phyloP scores from a whole-genome alignment of 2,797 vertebrate species.

The Picus viridis region DNA sequence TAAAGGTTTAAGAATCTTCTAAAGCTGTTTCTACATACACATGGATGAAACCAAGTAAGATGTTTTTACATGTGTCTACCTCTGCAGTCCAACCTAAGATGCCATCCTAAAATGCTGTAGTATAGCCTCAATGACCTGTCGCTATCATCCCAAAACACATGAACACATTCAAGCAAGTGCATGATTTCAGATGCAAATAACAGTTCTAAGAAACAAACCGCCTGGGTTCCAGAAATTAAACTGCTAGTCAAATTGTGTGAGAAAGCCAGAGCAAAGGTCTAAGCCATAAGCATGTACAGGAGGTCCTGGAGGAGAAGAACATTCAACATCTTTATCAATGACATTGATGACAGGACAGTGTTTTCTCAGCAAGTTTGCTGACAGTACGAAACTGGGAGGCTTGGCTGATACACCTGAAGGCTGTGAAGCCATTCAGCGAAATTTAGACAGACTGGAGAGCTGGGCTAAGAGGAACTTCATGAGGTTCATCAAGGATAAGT shows the following conservation, averaged over 20 bases:
- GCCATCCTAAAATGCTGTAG: not conserved
- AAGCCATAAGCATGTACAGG: not conserved
- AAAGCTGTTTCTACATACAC: not conserved
- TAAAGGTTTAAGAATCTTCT: not conserved
- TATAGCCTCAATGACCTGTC: accelerated
- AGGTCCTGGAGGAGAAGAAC: not conserved
- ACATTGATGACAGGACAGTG: too few species aligned
- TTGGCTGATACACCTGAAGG: too few species aligned
- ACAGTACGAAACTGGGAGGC: too few species aligned
- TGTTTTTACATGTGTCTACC: not conserved
- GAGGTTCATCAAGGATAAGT: too few species aligned
- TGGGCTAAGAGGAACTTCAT: too few species aligned
- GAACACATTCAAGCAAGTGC: not conserved
- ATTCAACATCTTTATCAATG: too few species aligned
- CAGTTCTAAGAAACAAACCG: not conserved
- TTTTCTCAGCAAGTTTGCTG: too few species aligned
- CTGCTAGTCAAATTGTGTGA: not conserved
- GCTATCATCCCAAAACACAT: not conserved
- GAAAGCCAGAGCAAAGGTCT: not conserved
- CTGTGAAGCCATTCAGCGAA: too few species aligned
- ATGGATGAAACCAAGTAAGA: not conserved
- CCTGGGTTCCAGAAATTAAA: not conserved
- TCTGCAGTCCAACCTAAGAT: not conserved
- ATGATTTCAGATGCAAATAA: not conserved
- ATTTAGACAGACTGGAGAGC: too few species aligned